Base-by-base conservation (phyloP, 2,797 vertebrate genomes). In the Sphaeramia orbicularis region DNA sequence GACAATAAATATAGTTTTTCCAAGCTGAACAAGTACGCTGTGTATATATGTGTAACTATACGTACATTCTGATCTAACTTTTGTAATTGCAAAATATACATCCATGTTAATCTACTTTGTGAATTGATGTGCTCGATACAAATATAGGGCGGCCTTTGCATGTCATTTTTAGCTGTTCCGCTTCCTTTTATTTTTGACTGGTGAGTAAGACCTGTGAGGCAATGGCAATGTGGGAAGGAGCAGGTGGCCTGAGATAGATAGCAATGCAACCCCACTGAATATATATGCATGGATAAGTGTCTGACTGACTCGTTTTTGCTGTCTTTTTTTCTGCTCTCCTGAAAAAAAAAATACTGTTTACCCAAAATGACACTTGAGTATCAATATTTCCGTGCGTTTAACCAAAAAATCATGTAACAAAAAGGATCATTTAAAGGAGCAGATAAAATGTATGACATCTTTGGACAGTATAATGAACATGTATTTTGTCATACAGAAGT, bases 171-270 rank as follows among this genome's bases (percentile, higher is more conserved):
- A 65, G 8, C 16, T 37, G 13, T 50, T 72, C 15, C 38, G 32
- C 15, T 12, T 13, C 6, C 19, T 59, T 2, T 45, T 50, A 32
- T 62, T 71, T 80, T 40, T 35, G 57, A 45, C 32, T 27, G 18
- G 52, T 37, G 71, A 65, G 15, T 54, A 43, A 74, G 67, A 60
- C 65, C 80, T 82, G 42, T 37, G 43, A 40, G 15, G 49, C 35
- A 38, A 21, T 0, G 12, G 58, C 37, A 38, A 10, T 60, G 81
- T 89, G 84, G 71, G 81, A 88, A 81, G 67, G 24, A 86, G 85
- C 86, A 89, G 79, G 71, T 87, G 85, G 38, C 19, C 59, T 65
- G 18, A 1, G 14, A 47, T 8, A 81, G 75, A 83, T 58, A 76
- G 42, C 43, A 71, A 30, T 0, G 8, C 27, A 65, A 48, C 30